Evolutionary conservation across 2,888 invertebrate genomes (phyloP), one percentile per base, ranked within the genome.

Genomic region (Tridacna crocea): DNA sequence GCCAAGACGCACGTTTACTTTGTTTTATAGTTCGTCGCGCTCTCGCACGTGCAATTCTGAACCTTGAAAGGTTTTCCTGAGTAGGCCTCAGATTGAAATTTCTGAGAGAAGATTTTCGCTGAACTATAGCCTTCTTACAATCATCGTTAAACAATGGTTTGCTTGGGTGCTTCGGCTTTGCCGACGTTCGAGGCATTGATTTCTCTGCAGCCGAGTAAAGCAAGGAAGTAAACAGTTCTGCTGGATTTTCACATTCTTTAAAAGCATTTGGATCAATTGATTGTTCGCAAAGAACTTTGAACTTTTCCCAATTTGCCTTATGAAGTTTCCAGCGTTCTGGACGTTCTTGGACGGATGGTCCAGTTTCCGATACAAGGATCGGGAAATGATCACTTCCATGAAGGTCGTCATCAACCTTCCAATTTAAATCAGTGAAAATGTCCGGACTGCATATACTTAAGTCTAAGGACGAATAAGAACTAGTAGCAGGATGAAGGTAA

Each of bases 91-190:
- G n/a, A 11, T 19, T 27, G 46, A 66, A 66, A 10, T 19, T 2
- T 46, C 46, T 46, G 13, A 66, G 46, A 66, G 46, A 46, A 46
- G 13, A 13, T 19, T 66, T 66, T 46, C 66, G 15, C 8, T 46
- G 46, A 36, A 3, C n/a, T n/a, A 66, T 46, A 66, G 46, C 66
- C 46, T 46, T 46, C n/a, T 36, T 46, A 19, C 36, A 36, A 66
- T 66, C 66, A 27, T 46, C 66, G 19, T 36, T 66, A 46, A 46
- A 46, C 66, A 46, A 46, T n/a, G 46, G 66, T n/a, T 66, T 66
- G n/a, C 27, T n/a, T 17, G 66, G 66, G 4, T 22, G 26, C 46
- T 36, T 46, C 19, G 66, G 66, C 4, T 66, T n/a, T 19, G 66
- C 4, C 17, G 66, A 65, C 10, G 66, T 66, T n/a, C 15, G 46